A percentile compares a stretch with the other conserved stretches of the same genome.
Evolutionary conservation across 2,113 vertebrate species (phyloP).

Genomic region (Mohoua ochrocephala): DNA sequence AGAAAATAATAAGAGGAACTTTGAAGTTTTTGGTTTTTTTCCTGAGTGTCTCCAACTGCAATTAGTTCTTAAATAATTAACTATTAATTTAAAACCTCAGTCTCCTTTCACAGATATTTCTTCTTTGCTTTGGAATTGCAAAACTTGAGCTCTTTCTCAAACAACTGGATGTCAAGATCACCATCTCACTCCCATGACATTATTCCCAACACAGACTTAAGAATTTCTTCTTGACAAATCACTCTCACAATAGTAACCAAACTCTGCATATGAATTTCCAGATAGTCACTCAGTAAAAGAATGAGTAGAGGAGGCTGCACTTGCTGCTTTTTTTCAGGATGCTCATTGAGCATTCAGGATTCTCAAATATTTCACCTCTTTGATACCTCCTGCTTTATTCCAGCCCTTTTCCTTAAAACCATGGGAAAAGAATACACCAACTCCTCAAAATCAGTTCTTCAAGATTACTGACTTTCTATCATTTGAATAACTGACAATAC

Average conservation of each 20-base stretch:
- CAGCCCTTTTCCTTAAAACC: neutral
- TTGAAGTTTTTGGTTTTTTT: neutral
- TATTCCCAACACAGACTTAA: neutral
- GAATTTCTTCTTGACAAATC: neutral
- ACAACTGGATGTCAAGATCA: neutral
- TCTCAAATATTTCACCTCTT: neutral
- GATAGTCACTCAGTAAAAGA: neutral
- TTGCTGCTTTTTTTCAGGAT: neutral
- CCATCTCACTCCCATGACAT: rapidly evolving
- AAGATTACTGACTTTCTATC: neutral
- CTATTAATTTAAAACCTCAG: neutral
- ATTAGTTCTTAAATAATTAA: neutral
- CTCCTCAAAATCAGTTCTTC: neutral
- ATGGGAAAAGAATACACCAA: neutral
- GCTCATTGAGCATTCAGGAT: neutral
- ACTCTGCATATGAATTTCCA: neutral
- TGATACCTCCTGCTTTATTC: neutral
- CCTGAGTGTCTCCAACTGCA: neutral
- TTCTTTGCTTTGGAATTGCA: neutral
- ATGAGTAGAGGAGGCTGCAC: neutral
- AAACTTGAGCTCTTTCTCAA: neutral
- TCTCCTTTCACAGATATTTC: neutral
- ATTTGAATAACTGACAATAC: neutral
- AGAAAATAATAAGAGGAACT: neutral
- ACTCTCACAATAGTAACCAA: neutral